Conservation (phyloP, 1,140 invertebrate species). For the Ridgeia piscesae region DNA sequence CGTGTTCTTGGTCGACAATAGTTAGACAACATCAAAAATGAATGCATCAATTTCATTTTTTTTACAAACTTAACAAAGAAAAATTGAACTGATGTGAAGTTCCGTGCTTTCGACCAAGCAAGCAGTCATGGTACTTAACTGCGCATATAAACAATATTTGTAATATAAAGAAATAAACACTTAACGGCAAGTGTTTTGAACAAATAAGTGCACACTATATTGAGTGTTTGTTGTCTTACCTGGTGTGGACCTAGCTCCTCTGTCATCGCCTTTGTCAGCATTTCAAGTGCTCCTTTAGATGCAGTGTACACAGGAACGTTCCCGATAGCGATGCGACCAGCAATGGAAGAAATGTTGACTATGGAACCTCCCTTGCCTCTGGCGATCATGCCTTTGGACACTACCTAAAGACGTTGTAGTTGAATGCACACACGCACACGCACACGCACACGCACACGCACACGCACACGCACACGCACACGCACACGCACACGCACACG, state of each 20-base stretch:
- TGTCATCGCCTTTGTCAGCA: slow-evolving; percentile 72
- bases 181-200: no score
- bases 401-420: slow-evolving; percentile 46
- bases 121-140: no score
- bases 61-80: no score
- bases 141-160: no score
- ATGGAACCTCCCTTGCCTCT: slow-evolving; percentile 71
- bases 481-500: not conserved
- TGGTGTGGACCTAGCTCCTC: slow-evolving; percentile 80
- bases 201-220: no score
- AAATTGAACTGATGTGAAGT: no score
- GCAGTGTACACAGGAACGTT: slow-evolving; percentile 77
- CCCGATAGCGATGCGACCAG: slow-evolving; percentile 67
- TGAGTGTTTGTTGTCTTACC: slow-evolving; percentile 45
- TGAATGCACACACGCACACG: not conserved
- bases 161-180: no score
- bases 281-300: slow-evolving; percentile 67
- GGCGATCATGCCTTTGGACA: slow-evolving; percentile 74
- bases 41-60: no score
- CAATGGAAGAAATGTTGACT: slow-evolving; percentile 86
- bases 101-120: no score
- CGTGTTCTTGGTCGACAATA: no score
- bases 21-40: no score
- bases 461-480: not conserved
- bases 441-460: not conserved